Evolutionary conservation across 2,113 vertebrate species (phyloP), one percentile per base, ranked within the genome.

Genomic region (Vidua chalybeata): DNA sequence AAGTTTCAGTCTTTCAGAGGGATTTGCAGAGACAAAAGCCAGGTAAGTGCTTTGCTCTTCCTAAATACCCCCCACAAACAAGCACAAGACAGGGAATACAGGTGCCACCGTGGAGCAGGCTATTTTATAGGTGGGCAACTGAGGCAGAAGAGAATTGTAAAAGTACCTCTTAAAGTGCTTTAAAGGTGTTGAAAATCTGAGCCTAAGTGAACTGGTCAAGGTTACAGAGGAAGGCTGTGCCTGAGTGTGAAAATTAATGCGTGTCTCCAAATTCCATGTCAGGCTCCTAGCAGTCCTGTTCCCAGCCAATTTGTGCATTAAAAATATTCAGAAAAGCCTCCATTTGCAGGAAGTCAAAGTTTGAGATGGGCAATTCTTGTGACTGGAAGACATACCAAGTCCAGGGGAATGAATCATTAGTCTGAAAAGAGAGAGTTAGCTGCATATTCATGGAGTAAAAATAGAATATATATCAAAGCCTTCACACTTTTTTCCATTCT

Each of bases 401-500:
- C 26, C 9, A 67, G 46, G 27, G 14, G 17, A 67, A 62, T 41
- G 19, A 85, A 64, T 58, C 35, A 37, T 46, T 92, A 39, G 31
- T 31, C 41, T 63, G 67, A 49, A 84, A 55, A 37, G 33, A 68
- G n/a, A 69, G 55, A 83, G 54, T 84, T 94, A 95, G 86, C n/a
- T 87, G 74, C 66, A 35, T 71, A 58, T 10, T 41, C 49, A 56
- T 4, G 9, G 4, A 37, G 33, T 43, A 64, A 73, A 86, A 68
- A 90, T 41, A 88, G 35, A 49, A 45, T 45, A 78, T 58, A 37
- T 80, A 79, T 62, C 55, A 87, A 59, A 90, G 27, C 28, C 89
- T 75, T 89, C 78, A 79, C 69, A 54, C 22, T 71, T 96, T 92
- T 94, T 93, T 89, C 66, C 74, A 91, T 95, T 90, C 75, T 66